Evolutionary conservation across 2,797 vertebrate genomes (phyloP).

Genomic region (Okamejei kenojei): DNA sequence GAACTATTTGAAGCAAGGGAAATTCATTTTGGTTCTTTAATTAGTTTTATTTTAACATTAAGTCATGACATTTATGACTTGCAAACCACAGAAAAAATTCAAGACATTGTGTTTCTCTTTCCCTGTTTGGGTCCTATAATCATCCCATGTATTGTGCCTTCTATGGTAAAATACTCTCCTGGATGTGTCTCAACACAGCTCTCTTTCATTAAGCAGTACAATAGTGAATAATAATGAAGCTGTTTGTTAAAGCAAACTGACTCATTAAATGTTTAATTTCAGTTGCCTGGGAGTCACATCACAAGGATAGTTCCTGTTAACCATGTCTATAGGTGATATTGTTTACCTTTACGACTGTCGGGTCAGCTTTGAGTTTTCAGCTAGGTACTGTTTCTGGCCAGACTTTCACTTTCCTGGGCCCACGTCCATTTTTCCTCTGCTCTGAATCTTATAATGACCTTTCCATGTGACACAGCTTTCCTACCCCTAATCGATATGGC

Average conservation of each 20-base stretch:
- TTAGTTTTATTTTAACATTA: neutral
- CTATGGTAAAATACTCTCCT: neutral
- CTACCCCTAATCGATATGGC: neutral
- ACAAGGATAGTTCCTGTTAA: neutral
- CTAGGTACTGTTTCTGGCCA: neutral
- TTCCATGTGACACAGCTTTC: neutral
- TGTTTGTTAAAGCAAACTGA: neutral
- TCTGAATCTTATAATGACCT: neutral
- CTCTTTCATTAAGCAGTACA: neutral
- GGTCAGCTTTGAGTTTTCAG: neutral
- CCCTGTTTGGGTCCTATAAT: neutral
- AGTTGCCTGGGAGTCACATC: neutral
- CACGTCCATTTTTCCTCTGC: neutral
- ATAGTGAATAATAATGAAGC: too few species aligned
- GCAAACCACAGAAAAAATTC: neutral
- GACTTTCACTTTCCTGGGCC: neutral
- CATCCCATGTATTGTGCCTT: neutral
- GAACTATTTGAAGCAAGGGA: neutral
- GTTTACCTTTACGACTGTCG: neutral
- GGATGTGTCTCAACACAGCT: neutral
- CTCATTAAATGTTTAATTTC: neutral
- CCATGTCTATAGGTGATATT: neutral
- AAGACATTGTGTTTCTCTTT: neutral
- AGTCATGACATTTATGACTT: neutral
- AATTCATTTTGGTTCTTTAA: neutral